Evolutionary conservation across 2,113 vertebrate species (phyloP).

Genomic region (Anguilla japonica): DNA sequence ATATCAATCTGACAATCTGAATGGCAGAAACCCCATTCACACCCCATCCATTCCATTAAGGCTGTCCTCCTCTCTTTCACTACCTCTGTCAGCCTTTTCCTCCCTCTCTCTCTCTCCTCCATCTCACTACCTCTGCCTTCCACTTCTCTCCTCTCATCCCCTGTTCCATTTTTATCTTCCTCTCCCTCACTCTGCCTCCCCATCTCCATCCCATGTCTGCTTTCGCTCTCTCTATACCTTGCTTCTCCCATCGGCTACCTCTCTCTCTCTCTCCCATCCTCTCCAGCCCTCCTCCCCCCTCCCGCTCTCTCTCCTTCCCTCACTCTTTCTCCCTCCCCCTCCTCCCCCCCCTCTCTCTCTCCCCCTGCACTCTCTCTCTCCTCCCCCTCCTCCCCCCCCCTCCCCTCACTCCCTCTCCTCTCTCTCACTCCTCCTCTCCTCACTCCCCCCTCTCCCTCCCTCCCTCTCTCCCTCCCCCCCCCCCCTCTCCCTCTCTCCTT

Average conservation of each 20-base stretch:
- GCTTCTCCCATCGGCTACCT: neutral
- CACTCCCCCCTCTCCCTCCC: too few species aligned
- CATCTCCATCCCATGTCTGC: neutral
- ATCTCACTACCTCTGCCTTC: too few species aligned
- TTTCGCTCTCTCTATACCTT: neutral
- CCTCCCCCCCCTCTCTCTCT: neutral
- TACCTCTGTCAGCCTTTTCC: neutral
- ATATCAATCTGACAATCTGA: conserved; percentile 17
- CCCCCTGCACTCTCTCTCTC: neutral
- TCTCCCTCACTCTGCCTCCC: too few species aligned
- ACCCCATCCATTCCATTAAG: neutral
- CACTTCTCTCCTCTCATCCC: neutral
- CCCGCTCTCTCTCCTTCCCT: too few species aligned
- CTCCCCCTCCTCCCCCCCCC: too few species aligned
- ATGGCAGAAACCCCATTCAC: conserved; percentile 26
- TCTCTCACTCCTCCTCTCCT: too few species aligned
- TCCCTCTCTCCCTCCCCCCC: too few species aligned
- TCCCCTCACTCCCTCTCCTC: neutral
- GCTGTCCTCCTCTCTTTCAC: neutral
- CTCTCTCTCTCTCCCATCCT: neutral
- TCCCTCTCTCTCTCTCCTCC: neutral
- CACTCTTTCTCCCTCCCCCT: neutral
- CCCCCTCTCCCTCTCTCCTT: neutral
- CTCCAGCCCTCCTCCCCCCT: too few species aligned
- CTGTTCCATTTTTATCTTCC: too few species aligned